Conservation (phyloP, 2,113 vertebrate species). For the Pseudorasbora parva region DNA sequence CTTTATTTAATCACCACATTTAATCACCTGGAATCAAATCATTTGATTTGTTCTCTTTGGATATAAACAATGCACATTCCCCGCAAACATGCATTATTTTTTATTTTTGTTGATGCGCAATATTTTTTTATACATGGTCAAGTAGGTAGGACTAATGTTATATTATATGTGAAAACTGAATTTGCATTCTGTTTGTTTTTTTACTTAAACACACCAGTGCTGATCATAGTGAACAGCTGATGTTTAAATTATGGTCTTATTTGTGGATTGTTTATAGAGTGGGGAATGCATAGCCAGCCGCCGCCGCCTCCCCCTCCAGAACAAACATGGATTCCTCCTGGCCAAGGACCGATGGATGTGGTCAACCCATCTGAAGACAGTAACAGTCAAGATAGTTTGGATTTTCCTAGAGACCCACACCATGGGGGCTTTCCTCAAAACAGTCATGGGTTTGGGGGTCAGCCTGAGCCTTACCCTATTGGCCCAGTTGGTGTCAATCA, state of each 20-base stretch:
- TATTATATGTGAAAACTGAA: background rate
- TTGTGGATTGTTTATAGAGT: constrained; percentile 80
- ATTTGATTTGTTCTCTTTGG: too few relatives aligned
- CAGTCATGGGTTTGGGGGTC: constrained; percentile 97
- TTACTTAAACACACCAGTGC: background rate
- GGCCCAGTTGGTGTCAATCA: constrained; percentile 93
- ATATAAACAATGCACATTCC: too few relatives aligned
- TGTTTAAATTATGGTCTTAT: background rate
- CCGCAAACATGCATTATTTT: background rate
- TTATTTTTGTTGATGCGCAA: too few relatives aligned
- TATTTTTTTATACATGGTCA: too few relatives aligned
- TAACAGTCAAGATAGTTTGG: constrained; percentile 98
- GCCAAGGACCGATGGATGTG: constrained; percentile 93
- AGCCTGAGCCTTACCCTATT: constrained; percentile 96
- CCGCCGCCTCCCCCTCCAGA: constrained; percentile 92
- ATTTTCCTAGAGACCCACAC: constrained; percentile 92
- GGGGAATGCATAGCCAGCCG: constrained; percentile 93
- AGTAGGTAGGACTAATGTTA: background rate
- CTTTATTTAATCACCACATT: background rate
- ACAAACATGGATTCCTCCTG: constrained; percentile 92
- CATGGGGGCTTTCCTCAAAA: constrained; percentile 93
- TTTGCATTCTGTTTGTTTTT: background rate
- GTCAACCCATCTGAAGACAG: constrained; percentile 96
- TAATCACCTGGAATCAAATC: too few relatives aligned
- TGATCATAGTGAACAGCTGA: too few relatives aligned